A percentile compares a stretch with the other conserved stretches of the same genome.
These are phyloP conservation scores for Ptilonorhynchus violaceus DNA, from an alignment of 2,113 vertebrate genomes.

Conservation along the genomic window DNA sequence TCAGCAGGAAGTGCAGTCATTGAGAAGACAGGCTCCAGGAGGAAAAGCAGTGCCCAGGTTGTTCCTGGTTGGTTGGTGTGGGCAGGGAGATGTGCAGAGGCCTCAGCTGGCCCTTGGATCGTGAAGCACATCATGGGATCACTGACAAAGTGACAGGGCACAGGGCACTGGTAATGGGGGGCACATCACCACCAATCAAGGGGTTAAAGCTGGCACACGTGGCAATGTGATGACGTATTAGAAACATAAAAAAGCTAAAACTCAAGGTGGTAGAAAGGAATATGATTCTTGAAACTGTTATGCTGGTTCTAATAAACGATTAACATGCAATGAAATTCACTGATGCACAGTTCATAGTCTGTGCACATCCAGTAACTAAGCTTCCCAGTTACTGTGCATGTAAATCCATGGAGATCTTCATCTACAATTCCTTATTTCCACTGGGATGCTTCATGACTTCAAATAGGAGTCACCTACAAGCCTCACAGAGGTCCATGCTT, in stretches of 20 bases:
- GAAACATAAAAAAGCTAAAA: neutral
- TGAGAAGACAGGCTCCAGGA: neutral
- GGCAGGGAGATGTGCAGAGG: neutral
- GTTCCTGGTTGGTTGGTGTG: neutral
- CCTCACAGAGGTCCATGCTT: neutral
- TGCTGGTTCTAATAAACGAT: neutral
- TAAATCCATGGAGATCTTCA: neutral
- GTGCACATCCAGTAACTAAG: neutral
- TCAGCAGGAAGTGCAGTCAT: neutral
- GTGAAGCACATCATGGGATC: neutral
- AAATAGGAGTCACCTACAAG: neutral
- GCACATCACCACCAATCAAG: neutral
- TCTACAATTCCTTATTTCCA: neutral
- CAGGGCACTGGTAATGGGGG: neutral
- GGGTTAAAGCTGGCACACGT: neutral
- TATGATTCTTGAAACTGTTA: neutral
- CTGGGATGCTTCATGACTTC: neutral
- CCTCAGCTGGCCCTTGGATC: neutral
- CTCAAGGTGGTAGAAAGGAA: neutral
- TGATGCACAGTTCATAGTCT: neutral
- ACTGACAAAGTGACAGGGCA: neutral
- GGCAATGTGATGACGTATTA: no score
- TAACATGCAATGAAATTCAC: neutral
- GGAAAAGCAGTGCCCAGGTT: neutral
- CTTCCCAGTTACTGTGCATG: neutral